Conservation (phyloP, 2,888 invertebrate species). For the Drosophila subsilvestris region DNA sequence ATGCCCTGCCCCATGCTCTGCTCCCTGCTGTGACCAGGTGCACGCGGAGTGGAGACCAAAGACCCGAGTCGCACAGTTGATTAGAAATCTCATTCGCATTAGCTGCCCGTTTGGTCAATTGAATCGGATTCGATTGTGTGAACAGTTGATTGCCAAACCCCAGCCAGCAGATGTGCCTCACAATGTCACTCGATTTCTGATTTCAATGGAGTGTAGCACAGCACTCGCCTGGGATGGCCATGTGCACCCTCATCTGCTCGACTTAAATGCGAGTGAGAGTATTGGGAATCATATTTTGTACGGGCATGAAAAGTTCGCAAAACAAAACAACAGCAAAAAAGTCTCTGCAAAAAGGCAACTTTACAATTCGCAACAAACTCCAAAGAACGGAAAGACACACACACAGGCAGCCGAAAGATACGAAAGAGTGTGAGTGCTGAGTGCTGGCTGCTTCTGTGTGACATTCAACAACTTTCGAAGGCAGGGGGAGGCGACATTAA, state of each 20-base stretch:
- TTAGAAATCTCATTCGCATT: conserved; percentile 29
- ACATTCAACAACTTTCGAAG: neutral
- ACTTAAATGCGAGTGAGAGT: neutral
- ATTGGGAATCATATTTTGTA: neutral
- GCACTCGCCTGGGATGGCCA: neutral
- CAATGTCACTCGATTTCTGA: conserved; percentile 11
- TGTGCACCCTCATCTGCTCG: conserved; percentile 1
- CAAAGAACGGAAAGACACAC: neutral
- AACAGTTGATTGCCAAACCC: conserved; percentile 20
- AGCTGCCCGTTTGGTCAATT: conserved; percentile 31
- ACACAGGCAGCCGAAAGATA: neutral
- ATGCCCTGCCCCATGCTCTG: too few species aligned
- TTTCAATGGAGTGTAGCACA: neutral
- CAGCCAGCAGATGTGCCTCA: conserved; percentile 26
- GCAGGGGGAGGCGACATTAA: too few species aligned
- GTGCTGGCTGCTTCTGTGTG: neutral
- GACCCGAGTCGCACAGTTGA: conserved; percentile 8
- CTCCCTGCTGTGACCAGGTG: too few species aligned
- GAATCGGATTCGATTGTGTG: conserved; percentile 41
- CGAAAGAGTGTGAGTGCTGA: neutral
- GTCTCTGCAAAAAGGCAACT: conserved; percentile 45
- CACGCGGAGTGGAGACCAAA: neutral
- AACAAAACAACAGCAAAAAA: conserved; percentile 1
- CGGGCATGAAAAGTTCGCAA: neutral
- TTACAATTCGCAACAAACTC: conserved; percentile 54